A percentile compares a stretch with the other conserved stretches of the same genome.
Evolutionary conservation across 1,140 invertebrate species (phyloP).

Genomic region (Pseudomyrmex concolor): DNA sequence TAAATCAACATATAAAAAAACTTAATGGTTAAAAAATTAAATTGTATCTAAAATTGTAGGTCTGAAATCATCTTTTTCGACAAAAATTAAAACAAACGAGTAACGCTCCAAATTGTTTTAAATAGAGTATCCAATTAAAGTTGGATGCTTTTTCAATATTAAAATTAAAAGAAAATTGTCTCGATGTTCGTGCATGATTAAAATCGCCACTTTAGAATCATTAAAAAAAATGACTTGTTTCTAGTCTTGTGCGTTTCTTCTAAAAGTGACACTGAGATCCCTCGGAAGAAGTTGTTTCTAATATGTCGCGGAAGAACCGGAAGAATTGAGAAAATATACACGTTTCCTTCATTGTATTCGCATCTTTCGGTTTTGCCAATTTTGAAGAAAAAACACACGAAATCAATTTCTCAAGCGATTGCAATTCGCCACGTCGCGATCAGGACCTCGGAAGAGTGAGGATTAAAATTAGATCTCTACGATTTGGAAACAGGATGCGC

Average conservation of each 20-base stretch:
- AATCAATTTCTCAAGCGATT: slow-evolving; percentile 31
- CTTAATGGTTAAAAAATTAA: too few relatives aligned
- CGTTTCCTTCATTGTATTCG: background rate
- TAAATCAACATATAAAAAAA: too few relatives aligned
- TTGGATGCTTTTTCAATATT: too few relatives aligned
- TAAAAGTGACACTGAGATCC: slow-evolving; percentile 13
- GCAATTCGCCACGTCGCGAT: slow-evolving; percentile 16
- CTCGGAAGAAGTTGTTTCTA: slow-evolving; percentile 44
- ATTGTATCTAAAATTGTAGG: too few relatives aligned
- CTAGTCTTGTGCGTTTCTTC: slow-evolving; percentile 45
- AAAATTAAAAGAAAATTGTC: background rate
- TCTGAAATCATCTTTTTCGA: too few relatives aligned
- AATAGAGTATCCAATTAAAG: too few relatives aligned
- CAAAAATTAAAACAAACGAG: too few relatives aligned
- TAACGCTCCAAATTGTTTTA: too few relatives aligned
- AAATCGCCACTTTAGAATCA: slow-evolving; percentile 11
- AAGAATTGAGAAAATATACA: slow-evolving; percentile 29
- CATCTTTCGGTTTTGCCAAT: background rate
- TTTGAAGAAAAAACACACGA: background rate
- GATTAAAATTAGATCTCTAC: slow-evolving; percentile 35
- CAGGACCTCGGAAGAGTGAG: background rate
- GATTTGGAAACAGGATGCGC: slow-evolving; percentile 27
- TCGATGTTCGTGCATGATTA: background rate
- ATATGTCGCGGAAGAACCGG: slow-evolving; percentile 33
- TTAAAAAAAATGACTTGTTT: slow-evolving; percentile 1